Evolutionary conservation across 2,888 invertebrate species (phyloP), one percentile per base, ranked within the genome.

Genomic region (Oscheius onirici): DNA sequence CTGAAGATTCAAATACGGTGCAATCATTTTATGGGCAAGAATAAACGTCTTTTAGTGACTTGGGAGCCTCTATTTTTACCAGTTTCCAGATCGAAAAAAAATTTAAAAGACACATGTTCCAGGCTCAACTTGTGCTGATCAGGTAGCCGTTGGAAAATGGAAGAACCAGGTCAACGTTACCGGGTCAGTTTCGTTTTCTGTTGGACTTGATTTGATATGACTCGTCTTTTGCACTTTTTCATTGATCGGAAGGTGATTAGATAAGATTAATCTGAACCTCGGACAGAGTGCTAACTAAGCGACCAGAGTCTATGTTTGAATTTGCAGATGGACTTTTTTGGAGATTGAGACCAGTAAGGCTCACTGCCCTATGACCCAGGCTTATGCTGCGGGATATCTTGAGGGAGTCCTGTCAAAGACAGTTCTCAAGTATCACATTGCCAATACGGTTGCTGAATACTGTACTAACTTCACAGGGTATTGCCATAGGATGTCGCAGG

Each of bases 331-430:
- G 82, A 82, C 79, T 3, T 79, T 82, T 60, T 51, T 82, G 34
- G 82, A 82, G 75, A 77, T 82, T 0, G 86, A 86, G 58, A 86
- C 86, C 34, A 77, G 75, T 46, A 66, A 72, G 28, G 71, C 72
- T 13, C 75, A 72, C 57, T 81, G 81, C 17, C 74, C 79, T 11
- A 81, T 79, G 46, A 67, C 82, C 13, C 85, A 85, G 66, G 86
- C 86, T 2, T 86, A 86, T 60, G 77, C 86, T 5, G 86, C 86
- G n/a, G 86, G 86, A 41, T 77, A 82, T 49, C 73, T 86, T 1
- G 86, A 86, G 65, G 86, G 85, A 65, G 55, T 80, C 11, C 73
- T 85, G 24, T 80, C 83, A 0, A 75, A 78, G 34, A 76, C 73
- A 0, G 83, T 86, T 17, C 69, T 86, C 22, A 51, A 72, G 22